Evolutionary conservation across 1,140 invertebrate species (phyloP), one percentile per base, ranked within the genome.

Genomic region (Brachionus rotundiformis): DNA sequence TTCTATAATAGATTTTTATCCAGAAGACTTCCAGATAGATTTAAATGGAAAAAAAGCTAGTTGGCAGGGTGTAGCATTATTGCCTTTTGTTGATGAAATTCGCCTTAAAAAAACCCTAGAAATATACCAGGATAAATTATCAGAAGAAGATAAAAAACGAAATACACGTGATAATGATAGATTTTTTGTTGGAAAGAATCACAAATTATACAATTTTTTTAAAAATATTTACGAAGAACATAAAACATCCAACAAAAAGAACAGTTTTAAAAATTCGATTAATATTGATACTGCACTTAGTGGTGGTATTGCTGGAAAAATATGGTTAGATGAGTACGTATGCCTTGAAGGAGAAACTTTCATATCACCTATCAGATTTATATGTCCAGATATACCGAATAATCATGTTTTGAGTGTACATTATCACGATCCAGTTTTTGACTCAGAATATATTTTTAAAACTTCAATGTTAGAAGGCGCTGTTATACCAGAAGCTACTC

Each of bases 1-100:
- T 0, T 88, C 93, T 0, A 98, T 99, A 59, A 98, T 99, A 83
- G 98, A 99, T 88, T 99, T 99, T 89, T 99, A 99, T 89, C 98
- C 98, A 0, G 92, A 92, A 86, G 94, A 99, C 86, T 99, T 99
- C 87, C 27, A 61, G 39, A 73, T 98, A 82, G 98, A 99, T 90
- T 88, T 99, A 63, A 99, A 99, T 90, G 98, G 98, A 16, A 99
- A 99, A 88, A 98, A 98, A 88, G 98, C 94, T 89, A 96, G 96
- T 71, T 99, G 97, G 97, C 96, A 98, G 90, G 97, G 97, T 81
- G 97, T 99, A 8, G 97, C 97, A 4, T 87, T 99, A 8, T 88
- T 99, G 68, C 98, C 98, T 36, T 99, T 99, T 90, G 97, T 99
- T 0, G 96, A 99, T 86, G 96, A 99, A 88, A 91, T 90, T 59